These are phyloP conservation scores for Troilus luridus DNA, from an alignment of 2,888 invertebrate species.

Conservation along the genomic window DNA sequence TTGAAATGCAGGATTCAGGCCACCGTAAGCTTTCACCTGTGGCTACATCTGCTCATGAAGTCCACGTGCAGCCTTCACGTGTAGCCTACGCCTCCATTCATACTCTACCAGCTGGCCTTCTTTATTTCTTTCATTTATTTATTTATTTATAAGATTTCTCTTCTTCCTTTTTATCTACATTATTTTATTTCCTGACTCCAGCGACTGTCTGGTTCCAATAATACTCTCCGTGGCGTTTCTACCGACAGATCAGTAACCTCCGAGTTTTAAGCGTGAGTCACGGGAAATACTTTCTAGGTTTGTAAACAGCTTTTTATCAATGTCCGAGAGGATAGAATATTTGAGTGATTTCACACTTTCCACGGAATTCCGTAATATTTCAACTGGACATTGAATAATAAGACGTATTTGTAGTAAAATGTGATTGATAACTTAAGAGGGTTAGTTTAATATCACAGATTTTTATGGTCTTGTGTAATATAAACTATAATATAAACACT, in stretches of 20 bases:
- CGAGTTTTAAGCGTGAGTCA: not conserved
- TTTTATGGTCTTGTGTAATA: too few species aligned
- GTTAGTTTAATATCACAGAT: too few species aligned
- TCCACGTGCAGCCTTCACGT: constrained; percentile 42
- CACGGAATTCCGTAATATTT: not conserved
- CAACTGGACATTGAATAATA: not conserved
- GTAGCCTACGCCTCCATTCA: constrained; percentile 58
- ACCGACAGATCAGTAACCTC: not conserved
- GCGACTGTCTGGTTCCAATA: not conserved
- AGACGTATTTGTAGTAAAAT: not conserved
- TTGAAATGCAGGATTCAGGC: constrained; percentile 7
- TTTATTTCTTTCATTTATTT: not conserved
- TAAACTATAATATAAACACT: too few species aligned
- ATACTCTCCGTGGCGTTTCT: not conserved
- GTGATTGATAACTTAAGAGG: not conserved
- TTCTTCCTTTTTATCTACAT: not conserved
- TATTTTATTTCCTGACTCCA: not conserved
- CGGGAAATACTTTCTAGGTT: not conserved
- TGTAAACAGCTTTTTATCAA: not conserved
- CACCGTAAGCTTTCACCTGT: constrained; percentile 56
- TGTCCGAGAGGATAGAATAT: not conserved
- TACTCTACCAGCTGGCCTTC: not conserved
- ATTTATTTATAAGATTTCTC: not conserved
- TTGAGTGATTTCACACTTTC: not conserved
- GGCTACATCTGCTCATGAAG: constrained; percentile 62